Conservation (phyloP, 1,140 invertebrate genomes). For the Procambarus virginalis region DNA sequence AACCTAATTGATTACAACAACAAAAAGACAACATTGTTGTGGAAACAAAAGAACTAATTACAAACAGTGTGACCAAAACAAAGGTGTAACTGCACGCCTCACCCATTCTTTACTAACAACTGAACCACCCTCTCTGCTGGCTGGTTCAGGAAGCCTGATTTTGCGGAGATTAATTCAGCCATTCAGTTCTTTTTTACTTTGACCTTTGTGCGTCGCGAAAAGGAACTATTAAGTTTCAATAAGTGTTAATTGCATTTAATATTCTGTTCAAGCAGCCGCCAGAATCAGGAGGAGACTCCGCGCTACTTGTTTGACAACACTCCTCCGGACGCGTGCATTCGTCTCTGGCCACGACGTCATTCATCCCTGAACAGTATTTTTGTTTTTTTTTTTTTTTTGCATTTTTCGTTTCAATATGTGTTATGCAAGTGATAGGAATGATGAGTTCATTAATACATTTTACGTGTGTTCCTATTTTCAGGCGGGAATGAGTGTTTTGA, state of each 20-base stretch:
- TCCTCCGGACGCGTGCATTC: background rate
- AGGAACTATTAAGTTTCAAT: constrained; percentile 16
- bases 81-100: too few species aligned
- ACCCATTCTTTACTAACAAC: background rate
- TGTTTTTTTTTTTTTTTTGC: too few species aligned
- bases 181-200: background rate
- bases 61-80: too few species aligned
- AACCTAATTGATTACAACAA: too few species aligned
- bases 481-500: background rate
- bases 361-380: background rate
- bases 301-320: background rate
- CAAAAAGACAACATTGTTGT: too few species aligned
- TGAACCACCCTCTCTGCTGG: background rate
- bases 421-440: background rate
- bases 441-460: background rate
- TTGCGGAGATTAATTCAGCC: background rate
- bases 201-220: background rate
- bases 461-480: background rate
- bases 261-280: background rate
- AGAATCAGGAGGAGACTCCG: background rate
- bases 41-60: too few species aligned
- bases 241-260: constrained; percentile 9
- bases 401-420: too few species aligned
- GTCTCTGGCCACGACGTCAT: background rate
- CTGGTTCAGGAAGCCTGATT: background rate